Evolutionary conservation across 1,140 invertebrate genomes (phyloP).

Genomic region (Elysia chlorotica): DNA sequence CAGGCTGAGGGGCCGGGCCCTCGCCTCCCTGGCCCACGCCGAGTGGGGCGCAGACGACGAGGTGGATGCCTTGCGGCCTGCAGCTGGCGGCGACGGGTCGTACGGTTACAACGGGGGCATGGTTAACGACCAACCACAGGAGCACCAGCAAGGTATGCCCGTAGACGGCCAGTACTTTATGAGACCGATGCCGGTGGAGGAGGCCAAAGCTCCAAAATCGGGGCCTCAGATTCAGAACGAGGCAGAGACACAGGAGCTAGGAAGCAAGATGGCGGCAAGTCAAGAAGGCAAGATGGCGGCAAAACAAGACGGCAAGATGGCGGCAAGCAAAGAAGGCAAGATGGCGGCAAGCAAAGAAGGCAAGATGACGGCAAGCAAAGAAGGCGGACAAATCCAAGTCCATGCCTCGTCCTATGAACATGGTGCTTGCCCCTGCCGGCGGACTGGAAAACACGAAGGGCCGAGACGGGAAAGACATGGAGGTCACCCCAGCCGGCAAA

Average conservation of each 20-base stretch:
- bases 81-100: neutral
- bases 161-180: too few species aligned
- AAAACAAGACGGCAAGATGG: too few species aligned
- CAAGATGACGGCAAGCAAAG: too few species aligned
- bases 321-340: too few species aligned
- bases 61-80: too few species aligned
- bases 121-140: neutral
- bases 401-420: too few species aligned
- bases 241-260: neutral
- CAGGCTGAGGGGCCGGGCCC: slow-evolving; percentile 30
- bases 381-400: too few species aligned
- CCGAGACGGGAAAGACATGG: neutral
- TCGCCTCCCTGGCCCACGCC: slow-evolving; percentile 21
- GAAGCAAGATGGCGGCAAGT: neutral
- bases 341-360: too few species aligned
- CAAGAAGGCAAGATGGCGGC: slow-evolving; percentile 6
- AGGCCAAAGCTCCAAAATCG: slow-evolving; percentile 6
- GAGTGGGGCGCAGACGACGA: slow-evolving; percentile 26
- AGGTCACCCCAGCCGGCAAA: too few species aligned
- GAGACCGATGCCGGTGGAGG: neutral
- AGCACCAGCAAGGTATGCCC: neutral
- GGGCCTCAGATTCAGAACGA: neutral
- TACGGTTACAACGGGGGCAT: neutral
- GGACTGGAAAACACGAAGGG: too few species aligned
- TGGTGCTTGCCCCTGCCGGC: too few species aligned